phyloP scores from a whole-genome alignment of 2,113 vertebrate genomes.

The Corythornis madagascariensis region DNA sequence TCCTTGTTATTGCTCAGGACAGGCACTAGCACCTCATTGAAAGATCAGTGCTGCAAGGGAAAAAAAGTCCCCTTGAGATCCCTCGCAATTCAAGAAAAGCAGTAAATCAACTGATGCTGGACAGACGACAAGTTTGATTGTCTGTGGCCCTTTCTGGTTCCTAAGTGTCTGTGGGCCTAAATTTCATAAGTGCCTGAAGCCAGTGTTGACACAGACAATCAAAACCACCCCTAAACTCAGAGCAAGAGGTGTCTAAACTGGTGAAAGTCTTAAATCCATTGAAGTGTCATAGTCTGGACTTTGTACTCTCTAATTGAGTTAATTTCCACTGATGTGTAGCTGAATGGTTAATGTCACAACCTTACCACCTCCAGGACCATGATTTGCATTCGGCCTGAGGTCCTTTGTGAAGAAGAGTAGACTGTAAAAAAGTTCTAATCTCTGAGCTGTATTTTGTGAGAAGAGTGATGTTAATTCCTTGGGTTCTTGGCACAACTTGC shows the following conservation, averaged over 20 bases:
- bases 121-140: constrained; percentile 72
- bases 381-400: constrained; percentile 57
- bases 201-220: constrained; percentile 66
- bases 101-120: constrained; percentile 74
- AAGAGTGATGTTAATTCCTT: background rate
- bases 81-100: constrained; percentile 69
- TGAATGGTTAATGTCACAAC: constrained; percentile 59
- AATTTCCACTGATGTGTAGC: constrained; percentile 32
- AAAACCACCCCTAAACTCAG: constrained; percentile 42
- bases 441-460: background rate
- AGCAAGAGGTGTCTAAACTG: background rate
- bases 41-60: constrained; percentile 76
- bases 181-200: constrained; percentile 52
- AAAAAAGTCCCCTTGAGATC: constrained; percentile 71
- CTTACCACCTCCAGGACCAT: constrained; percentile 56
- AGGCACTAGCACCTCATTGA: constrained; percentile 76
- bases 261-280: constrained; percentile 52
- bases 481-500: constrained; percentile 29
- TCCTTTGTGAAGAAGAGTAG: constrained; percentile 37
- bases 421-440: constrained; percentile 54
- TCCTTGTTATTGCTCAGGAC: constrained; percentile 77
- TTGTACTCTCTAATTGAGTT: constrained; percentile 20
- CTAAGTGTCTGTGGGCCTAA: constrained; percentile 23
- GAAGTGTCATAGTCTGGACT: constrained; percentile 31
- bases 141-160: constrained; percentile 54